Conservation (phyloP, 2,888 invertebrate species). For the Hypselothyrea guttata region DNA sequence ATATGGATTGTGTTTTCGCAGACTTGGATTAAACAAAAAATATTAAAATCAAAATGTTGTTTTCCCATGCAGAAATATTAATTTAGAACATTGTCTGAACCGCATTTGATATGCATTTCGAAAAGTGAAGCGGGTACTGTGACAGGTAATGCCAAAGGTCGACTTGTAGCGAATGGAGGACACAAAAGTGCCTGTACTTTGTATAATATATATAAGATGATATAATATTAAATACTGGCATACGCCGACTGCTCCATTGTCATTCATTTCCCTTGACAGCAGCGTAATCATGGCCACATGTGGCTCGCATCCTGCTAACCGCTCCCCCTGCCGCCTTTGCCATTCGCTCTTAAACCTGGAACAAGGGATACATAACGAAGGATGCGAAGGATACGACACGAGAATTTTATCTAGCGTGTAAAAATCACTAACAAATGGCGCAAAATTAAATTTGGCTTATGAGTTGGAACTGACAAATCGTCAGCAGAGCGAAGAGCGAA, state of each 20-base stretch:
- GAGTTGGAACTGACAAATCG: conserved; percentile 79
- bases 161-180: not conserved
- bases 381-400: conserved; percentile 28
- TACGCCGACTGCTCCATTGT: conserved; percentile 3
- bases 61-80: too few species aligned
- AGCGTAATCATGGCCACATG: conserved; percentile 32
- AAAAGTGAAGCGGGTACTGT: too few species aligned
- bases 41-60: too few species aligned
- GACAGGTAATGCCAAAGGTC: conserved; percentile 6
- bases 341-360: too few species aligned
- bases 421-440: conserved; percentile 79
- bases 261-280: conserved; percentile 35
- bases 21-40: too few species aligned
- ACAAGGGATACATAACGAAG: not conserved
- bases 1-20: too few species aligned
- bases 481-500: conserved; percentile 47
- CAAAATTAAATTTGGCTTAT: conserved; percentile 80
- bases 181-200: not conserved
- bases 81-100: too few species aligned
- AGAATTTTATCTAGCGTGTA: conserved; percentile 76
- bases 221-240: conserved; percentile 29
- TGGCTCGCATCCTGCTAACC: conserved; percentile 19
- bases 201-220: not conserved
- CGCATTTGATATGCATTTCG: too few species aligned
- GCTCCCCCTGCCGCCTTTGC: not conserved